Evolutionary conservation across 2,888 invertebrate species (phyloP), one percentile per base, ranked within the genome.

Genomic region (Drosophila prolongata): DNA sequence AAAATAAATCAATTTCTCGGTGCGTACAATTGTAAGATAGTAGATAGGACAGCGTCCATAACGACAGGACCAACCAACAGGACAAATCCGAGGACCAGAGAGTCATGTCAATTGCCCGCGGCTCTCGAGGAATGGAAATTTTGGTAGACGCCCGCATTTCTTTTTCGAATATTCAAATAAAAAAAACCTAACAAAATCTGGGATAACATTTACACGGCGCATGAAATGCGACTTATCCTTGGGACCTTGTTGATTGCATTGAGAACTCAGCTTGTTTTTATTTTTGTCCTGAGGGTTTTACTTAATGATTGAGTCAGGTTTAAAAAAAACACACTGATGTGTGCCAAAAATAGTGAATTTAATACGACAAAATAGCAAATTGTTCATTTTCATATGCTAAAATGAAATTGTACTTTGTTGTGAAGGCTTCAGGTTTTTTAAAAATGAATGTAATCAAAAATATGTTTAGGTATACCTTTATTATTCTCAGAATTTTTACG

Each of bases 1-100:
- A 69, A 87, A 89, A 90, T 90, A 90, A 90, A 90, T 89, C 90
- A 90, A 89, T 84, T 89, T 90, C 86, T 89, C 82, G 86, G 80
- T 80, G 77, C 86, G 75, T 79, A 77, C 62, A 57, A 64, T 46
- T 55, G 71, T 43, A 44, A 52, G 54, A 42, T 54, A 38, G 47
- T 19, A 52, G 47, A 37, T 35, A 42, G 61, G 64, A 68, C 78
- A 69, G 55, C 30, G 81, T 71, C 69, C 79, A 74, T 79, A 72
- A 75, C 79, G 66, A 82, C 75, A 82, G 42, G 62, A 52, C 70
- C 64, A 46, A 66, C 66, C 62, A 64, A 46, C 62, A 61, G 62
- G 62, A 64, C 43, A 64, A 62, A n/a, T 49, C 42, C 61, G 13
- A 13, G 40, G 46, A 65, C 42, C 59, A 27, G 56, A 30, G 27